Conservation (phyloP, 2,888 invertebrate genomes). For the Seira sanloemensis region DNA sequence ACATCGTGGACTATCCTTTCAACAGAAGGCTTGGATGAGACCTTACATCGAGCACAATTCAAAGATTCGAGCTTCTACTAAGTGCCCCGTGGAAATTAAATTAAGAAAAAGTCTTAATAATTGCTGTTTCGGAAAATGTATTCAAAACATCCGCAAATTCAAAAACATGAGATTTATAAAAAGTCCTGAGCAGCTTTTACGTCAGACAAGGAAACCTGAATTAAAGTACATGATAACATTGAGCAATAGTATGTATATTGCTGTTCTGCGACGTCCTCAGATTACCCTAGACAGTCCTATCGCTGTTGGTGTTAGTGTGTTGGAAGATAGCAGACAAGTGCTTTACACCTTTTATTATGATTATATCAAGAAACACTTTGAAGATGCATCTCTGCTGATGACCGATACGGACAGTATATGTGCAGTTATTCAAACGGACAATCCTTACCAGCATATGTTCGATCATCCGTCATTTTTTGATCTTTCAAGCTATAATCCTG, state of each 20-base stretch:
- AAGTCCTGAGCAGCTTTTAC: not conserved
- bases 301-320: slow-evolving; percentile 30
- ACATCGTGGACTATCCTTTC: slow-evolving; percentile 17
- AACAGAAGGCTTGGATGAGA: slow-evolving; percentile 34
- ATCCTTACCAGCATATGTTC: slow-evolving; percentile 40
- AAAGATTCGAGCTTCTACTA: not conserved
- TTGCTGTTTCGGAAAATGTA: slow-evolving; percentile 26
- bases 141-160: slow-evolving; percentile 42
- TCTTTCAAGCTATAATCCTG: slow-evolving; percentile 27
- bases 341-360: slow-evolving; percentile 48
- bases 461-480: slow-evolving; percentile 21
- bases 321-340: slow-evolving; percentile 30
- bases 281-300: slow-evolving; percentile 38
- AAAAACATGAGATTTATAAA: slow-evolving; percentile 42
- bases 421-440: not conserved
- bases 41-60: slow-evolving; percentile 25
- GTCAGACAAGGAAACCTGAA: slow-evolving; percentile 45
- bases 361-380: slow-evolving; percentile 20
- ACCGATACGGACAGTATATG: slow-evolving; percentile 50
- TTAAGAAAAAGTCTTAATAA: slow-evolving; percentile 31
- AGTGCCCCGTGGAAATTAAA: not conserved
- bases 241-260: not conserved
- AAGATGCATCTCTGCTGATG: not conserved
- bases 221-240: slow-evolving; percentile 16
- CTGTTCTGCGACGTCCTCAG: not conserved